Percentiles rank a stretch among this genome's conserved stretches.
phyloP scores from a whole-genome alignment of 2,797 vertebrate genomes.

The Staurois parvus region DNA sequence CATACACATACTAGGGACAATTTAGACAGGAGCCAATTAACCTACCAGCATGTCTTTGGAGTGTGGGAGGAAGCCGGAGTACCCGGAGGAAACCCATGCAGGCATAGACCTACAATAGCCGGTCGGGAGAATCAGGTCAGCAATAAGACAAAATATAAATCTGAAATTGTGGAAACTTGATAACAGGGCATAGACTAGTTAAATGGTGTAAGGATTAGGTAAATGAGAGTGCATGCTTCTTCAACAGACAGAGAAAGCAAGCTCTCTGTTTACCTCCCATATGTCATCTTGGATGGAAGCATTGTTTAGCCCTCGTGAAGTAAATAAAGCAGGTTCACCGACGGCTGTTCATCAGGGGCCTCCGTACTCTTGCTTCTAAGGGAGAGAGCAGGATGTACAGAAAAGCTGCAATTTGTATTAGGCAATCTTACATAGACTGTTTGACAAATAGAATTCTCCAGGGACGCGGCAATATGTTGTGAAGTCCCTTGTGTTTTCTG shows the following conservation, averaged over 20 bases:
- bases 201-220: constrained; percentile 15
- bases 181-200: constrained; percentile 29
- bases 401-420: constrained; percentile 27
- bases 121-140: too few species aligned
- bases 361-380: constrained; percentile 34
- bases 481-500: constrained; percentile 46
- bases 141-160: too few species aligned
- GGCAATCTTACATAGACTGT: constrained; percentile 34
- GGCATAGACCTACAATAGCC: too few species aligned
- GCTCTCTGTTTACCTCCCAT: constrained; percentile 28
- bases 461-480: constrained; percentile 50
- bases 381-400: constrained; percentile 5
- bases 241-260: background rate
- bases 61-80: too few species aligned
- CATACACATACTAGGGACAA: too few species aligned
- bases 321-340: constrained; percentile 43
- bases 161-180: background rate
- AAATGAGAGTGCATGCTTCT: constrained; percentile 24
- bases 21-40: too few species aligned
- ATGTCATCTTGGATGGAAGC: constrained; percentile 45
- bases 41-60: too few species aligned
- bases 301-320: constrained; percentile 7
- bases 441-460: constrained; percentile 48
- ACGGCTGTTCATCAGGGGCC: constrained; percentile 42
- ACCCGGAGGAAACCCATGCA: too few species aligned